phyloP scores from a whole-genome alignment of 2,888 invertebrate genomes.

The Trichogramma evanescens region DNA sequence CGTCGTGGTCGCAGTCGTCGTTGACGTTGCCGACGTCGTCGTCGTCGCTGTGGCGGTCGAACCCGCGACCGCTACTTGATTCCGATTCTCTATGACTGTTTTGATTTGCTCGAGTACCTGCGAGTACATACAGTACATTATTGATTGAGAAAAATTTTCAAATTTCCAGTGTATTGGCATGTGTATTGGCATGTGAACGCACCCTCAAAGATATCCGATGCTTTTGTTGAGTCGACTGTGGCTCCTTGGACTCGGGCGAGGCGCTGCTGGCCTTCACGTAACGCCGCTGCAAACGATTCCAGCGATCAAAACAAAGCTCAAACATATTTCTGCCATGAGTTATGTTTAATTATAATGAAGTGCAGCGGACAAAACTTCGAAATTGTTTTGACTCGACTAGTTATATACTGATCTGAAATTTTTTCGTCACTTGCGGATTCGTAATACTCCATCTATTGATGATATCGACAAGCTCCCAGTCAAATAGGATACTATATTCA shows the following conservation, averaged over 20 bases:
- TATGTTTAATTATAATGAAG: no score
- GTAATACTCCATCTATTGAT: no score
- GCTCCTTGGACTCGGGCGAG: constrained; percentile 38
- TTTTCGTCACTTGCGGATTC: no score
- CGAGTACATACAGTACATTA: background rate
- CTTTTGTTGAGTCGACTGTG: constrained; percentile 31
- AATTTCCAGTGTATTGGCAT: background rate
- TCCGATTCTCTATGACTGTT: constrained; percentile 44
- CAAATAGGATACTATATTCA: no score
- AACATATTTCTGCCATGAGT: no score
- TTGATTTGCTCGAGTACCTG: constrained; percentile 46
- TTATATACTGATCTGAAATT: no score
- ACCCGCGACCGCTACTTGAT: constrained; percentile 37
- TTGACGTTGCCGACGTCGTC: constrained; percentile 1
- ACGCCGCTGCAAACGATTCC: constrained; percentile 32
- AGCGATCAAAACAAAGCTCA: background rate
- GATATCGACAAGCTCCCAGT: no score
- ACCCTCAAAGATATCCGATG: constrained; percentile 43
- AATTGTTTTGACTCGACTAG: no score
- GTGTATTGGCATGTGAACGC: constrained; percentile 19
- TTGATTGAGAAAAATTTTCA: background rate
- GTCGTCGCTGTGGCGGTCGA: constrained; percentile 19
- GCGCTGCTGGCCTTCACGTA: constrained; percentile 34
- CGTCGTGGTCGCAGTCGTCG: constrained; percentile 26
- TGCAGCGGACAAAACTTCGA: no score